Evolutionary conservation across 2,113 vertebrate genomes (phyloP), one percentile per base, ranked within the genome.

Genomic region (Macquaria australasica): DNA sequence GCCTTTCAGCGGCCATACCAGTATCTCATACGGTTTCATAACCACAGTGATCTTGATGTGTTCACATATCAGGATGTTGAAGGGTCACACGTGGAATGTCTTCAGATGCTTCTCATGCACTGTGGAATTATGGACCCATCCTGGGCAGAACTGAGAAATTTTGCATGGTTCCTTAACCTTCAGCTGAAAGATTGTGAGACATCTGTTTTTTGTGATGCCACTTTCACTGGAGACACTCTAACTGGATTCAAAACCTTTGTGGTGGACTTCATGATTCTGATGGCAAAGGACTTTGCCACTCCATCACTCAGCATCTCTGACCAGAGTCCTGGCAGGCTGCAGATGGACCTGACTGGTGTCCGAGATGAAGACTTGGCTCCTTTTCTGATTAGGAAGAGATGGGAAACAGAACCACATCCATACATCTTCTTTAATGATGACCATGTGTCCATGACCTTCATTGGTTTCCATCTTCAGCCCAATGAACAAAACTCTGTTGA

Each of bases 371-470:
- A 98, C 79, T 83, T 99, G 2, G 96, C 97, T 79, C 98, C 98
- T 34, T 99, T 99, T 91, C 93, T 82, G 48, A 94, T 99, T 62
- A 96, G 98, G 50, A 98, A 97, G 86, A 96, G 93, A 90, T 99
- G 98, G 98, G 98, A 99, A 89, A 96, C 95, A 0, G 97, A 99
- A 92, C 97, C 97, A n/a, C 98, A 99, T 69, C 98, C 98, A 0
- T 99, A 99, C 0, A 94, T 99, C 71, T 99, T 99, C 73, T 99
- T 99, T 90, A 99, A 99, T 1, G 95, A 91, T 5, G 98, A 99
- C 83, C 97, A 88, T 6, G 75, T 67, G 3, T 98, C 98, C 82
- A 97, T 99, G 98, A 99, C 98, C 0, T 99, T 99, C 89, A 96
- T 99, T 18, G 98, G 98, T 8, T 99, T 99, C 87, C 96, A 99